phyloP scores from a whole-genome alignment of 1,140 invertebrate species.

The Helicoverpa armigera region DNA sequence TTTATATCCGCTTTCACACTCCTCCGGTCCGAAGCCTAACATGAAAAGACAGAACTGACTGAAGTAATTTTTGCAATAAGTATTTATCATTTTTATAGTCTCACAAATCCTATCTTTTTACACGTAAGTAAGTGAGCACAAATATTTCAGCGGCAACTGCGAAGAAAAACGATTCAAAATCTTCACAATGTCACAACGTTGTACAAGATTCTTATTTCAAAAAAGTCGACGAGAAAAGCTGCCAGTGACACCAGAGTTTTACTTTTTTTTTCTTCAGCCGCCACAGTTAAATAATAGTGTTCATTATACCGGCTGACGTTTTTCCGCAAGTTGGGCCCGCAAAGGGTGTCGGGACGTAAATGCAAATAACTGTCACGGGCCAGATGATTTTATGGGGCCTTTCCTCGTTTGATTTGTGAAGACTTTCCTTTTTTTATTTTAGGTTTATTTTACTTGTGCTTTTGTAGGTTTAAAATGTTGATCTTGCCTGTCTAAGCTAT shows the following conservation, averaged over 20 bases:
- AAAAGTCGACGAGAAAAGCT: conserved; percentile 3
- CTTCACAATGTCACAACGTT: conserved; percentile 15
- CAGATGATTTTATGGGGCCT: conserved; percentile 27
- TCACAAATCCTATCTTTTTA: not conserved
- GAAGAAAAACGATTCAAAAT: conserved; percentile 1
- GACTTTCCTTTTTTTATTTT: not conserved
- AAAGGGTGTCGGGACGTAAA: conserved; percentile 40
- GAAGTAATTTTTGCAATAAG: not conserved
- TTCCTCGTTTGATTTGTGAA: conserved; percentile 35
- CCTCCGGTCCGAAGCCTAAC: not conserved
- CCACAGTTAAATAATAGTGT: conserved; percentile 38
- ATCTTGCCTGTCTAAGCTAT: not conserved
- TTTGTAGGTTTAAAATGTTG: not conserved
- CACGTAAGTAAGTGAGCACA: not conserved
- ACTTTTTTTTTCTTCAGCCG: conserved; percentile 14
- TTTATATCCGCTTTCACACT: too few relatives aligned
- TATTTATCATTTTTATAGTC: too few relatives aligned
- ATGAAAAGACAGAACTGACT: not conserved
- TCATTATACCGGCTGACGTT: conserved; percentile 41
- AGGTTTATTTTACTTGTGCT: not conserved
- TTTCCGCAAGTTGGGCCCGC: conserved; percentile 32
- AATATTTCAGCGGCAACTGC: conserved; percentile 5
- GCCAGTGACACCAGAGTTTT: conserved; percentile 17
- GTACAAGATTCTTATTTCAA: conserved; percentile 25
- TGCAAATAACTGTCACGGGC: conserved; percentile 37